Evolutionary conservation across 2,113 vertebrate genomes (phyloP), one percentile per base, ranked within the genome.

Genomic region (Echinops telfairi): DNA sequence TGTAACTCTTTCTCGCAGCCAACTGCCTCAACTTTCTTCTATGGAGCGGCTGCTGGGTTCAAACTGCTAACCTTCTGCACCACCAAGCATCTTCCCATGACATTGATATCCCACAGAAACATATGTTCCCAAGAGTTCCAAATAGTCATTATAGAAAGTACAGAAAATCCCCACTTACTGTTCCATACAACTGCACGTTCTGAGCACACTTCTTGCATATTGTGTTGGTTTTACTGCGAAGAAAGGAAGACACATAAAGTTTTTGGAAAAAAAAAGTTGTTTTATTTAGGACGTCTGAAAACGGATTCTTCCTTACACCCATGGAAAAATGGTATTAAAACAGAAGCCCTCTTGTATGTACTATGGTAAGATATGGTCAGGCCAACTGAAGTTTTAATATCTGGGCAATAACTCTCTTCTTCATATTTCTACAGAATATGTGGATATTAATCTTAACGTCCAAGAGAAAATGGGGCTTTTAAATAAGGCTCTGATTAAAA

Each of bases 171-270:
- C 89, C 81, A 98, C 98, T 97, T 97, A 98, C 98, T 33, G 98
- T 98, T 88, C 98, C 98, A 0, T 98, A 98, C 85, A 98, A 97
- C 96, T 98, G 98, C 93, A 98, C 98, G 0, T 98, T 98, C 97
- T 98, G 98, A 96, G 98, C 98, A 91, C 98, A 98, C 87, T 98
- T 98, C 97, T 98, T 98, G 97, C 98, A 98, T 97, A 98, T 98
- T 0, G 98, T 98, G 96, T 98, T 98, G 95, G 98, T 98, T 98
- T 98, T 98, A 97, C 98, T 98, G 97, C 93, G 23, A 85, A 92
- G 93, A 93, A 96, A 92, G 57, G 97, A 19, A 94, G 16, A 94
- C 66, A 73, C 3, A 92, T 75, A 77, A 95, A 4, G 66, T 12
- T 94, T 94, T 86, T 53, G 2, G 71, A 38, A 90, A 58, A 75